Evolutionary conservation across 2,113 vertebrate species (phyloP).

Genomic region (Malurus alboscapulatus): DNA sequence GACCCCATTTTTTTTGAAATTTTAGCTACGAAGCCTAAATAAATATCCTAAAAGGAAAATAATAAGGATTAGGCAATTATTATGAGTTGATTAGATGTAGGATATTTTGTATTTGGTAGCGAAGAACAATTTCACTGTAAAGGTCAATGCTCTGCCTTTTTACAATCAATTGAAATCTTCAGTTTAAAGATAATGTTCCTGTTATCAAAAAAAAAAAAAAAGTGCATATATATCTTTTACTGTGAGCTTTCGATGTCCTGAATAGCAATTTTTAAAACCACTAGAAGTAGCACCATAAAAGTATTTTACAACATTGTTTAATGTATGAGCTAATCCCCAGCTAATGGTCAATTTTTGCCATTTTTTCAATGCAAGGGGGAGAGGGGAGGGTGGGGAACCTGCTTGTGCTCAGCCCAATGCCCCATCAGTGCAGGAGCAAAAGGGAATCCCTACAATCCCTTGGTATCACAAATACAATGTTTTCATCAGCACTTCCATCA

Average conservation of each 20-base stretch:
- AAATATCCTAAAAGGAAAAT: conserved; percentile 81
- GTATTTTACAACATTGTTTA: conserved; percentile 23
- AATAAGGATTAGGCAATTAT: conserved; percentile 80
- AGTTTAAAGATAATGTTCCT: conserved; percentile 62
- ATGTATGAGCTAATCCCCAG: conserved; percentile 45
- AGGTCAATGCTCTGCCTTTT: conserved; percentile 32
- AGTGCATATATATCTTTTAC: background rate
- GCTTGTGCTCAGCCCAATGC: background rate
- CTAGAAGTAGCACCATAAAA: conserved; percentile 33
- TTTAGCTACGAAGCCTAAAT: conserved; percentile 79
- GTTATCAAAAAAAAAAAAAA: conserved; percentile 36
- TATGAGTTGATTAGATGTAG: conserved; percentile 73
- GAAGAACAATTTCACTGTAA: conserved; percentile 55
- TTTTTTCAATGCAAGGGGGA: background rate
- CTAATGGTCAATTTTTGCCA: conserved; percentile 41
- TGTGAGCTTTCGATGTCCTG: conserved; percentile 44
- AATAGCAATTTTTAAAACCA: conserved; percentile 10
- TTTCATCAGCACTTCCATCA: conserved; percentile 3
- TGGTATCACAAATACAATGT: background rate
- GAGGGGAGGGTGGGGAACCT: background rate
- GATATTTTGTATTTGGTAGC: conserved; percentile 74
- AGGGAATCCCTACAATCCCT: background rate
- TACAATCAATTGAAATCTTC: conserved; percentile 58
- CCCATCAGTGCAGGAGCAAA: background rate
- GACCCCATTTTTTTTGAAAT: conserved; percentile 76